Conservation (phyloP, 2,113 vertebrate species). For the Platycercus adscitus region DNA sequence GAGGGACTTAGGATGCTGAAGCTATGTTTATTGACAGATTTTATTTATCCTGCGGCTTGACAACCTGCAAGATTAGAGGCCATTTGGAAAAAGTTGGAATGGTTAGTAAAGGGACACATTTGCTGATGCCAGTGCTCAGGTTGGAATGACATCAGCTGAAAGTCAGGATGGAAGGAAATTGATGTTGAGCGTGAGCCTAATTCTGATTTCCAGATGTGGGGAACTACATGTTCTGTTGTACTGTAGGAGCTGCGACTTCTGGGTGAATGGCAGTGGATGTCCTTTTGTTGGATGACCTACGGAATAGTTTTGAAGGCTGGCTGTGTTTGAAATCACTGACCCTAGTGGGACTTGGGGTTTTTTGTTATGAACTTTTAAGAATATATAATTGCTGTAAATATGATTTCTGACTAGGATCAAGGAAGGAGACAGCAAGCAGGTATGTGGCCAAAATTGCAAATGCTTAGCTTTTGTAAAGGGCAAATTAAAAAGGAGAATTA, state of each 20-base stretch:
- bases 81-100: neutral
- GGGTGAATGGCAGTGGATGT: neutral
- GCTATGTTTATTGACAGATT: slow-evolving; percentile 8
- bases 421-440: neutral
- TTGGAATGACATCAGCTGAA: neutral
- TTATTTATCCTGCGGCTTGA: neutral
- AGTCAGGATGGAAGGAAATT: neutral
- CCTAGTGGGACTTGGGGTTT: neutral
- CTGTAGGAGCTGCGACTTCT: neutral
- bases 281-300: neutral
- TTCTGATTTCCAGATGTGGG: neutral
- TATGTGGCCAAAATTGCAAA: neutral
- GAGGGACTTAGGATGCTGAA: slow-evolving; percentile 9
- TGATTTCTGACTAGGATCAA: neutral
- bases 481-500: neutral
- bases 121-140: neutral
- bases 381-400: neutral
- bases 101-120: neutral
- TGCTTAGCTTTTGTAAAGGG: neutral
- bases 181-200: neutral
- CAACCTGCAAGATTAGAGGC: neutral
- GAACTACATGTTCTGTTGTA: neutral
- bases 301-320: neutral
- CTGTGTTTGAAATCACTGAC: neutral
- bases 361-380: neutral